Percentiles rank a stretch among this genome's conserved stretches.
Evolutionary conservation across 2,113 vertebrate species (phyloP).

Genomic region (Manacus vitellinus): DNA sequence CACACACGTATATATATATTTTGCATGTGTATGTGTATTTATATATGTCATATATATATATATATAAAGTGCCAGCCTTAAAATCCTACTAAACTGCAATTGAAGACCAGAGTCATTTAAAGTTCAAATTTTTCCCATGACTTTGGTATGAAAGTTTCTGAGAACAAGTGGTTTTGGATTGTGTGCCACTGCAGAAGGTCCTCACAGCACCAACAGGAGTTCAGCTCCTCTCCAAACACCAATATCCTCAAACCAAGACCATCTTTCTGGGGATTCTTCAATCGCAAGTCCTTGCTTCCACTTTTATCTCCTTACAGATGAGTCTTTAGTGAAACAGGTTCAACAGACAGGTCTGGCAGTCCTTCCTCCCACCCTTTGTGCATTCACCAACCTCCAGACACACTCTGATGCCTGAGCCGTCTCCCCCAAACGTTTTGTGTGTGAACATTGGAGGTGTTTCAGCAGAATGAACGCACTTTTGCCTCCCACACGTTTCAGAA

Average conservation of each 20-base stretch:
- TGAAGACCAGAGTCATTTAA: conserved; percentile 12
- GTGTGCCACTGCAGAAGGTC: rapidly evolving
- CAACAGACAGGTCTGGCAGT: not conserved
- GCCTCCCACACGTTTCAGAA: not conserved
- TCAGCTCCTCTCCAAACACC: not conserved
- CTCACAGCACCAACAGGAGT: not conserved
- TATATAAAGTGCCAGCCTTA: not conserved
- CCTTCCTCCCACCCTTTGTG: rapidly evolving
- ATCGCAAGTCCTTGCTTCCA: not conserved
- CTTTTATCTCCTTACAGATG: not conserved
- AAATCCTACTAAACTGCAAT: not conserved
- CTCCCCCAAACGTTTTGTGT: not conserved
- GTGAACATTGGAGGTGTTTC: not conserved
- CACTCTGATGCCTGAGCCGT: not conserved
- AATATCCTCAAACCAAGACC: not conserved
- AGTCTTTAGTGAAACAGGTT: not conserved
- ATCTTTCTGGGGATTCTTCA: not conserved
- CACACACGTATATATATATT: not conserved
- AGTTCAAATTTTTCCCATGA: conserved; percentile 24
- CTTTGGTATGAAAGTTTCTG: not conserved
- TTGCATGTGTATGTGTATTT: not conserved
- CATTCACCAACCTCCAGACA: not conserved
- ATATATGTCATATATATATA: not conserved
- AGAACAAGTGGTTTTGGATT: not conserved
- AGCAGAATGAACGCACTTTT: not conserved